A percentile compares a stretch with the other conserved stretches of the same genome.
phyloP scores from a whole-genome alignment of 2,888 invertebrate genomes.

The Eurytoma californica region DNA sequence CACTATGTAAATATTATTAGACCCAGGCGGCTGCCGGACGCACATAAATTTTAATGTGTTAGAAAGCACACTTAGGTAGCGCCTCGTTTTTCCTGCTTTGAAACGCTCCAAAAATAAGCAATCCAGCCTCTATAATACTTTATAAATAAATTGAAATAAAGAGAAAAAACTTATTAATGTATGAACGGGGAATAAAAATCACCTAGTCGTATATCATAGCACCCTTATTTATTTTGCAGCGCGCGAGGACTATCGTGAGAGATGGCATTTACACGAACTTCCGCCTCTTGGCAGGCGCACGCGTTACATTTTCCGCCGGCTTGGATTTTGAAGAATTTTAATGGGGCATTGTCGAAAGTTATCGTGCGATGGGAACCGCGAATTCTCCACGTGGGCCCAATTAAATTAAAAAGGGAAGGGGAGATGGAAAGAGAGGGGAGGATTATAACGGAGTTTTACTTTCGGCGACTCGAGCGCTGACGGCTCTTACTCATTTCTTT shows the following conservation, averaged over 20 bases:
- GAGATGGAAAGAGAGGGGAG: not conserved
- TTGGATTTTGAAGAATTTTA: constrained; percentile 46
- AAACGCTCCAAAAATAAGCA: too few relatives aligned
- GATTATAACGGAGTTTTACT: not conserved
- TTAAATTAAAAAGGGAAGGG: not conserved
- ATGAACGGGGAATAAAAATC: too few relatives aligned
- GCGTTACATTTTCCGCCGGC: constrained; percentile 3
- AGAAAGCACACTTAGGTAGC: too few relatives aligned
- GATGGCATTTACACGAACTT: not conserved
- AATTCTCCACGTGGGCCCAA: not conserved
- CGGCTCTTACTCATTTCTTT: not conserved
- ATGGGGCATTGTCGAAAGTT: constrained; percentile 44
- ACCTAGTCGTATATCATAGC: not conserved
- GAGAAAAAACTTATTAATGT: too few relatives aligned
- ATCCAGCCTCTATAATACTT: too few relatives aligned
- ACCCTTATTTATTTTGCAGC: too few relatives aligned
- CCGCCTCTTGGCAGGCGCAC: not conserved
- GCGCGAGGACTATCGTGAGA: too few relatives aligned
- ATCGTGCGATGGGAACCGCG: constrained; percentile 8
- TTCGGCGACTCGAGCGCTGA: not conserved
- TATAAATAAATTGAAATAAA: too few relatives aligned
- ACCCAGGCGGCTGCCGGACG: too few relatives aligned
- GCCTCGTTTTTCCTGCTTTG: too few relatives aligned
- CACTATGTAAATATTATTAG: too few relatives aligned
- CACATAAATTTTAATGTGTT: too few relatives aligned